Evolutionary conservation across 2,797 vertebrate species (phyloP), one percentile per base, ranked within the genome.

Genomic region (Choloepus didactylus): DNA sequence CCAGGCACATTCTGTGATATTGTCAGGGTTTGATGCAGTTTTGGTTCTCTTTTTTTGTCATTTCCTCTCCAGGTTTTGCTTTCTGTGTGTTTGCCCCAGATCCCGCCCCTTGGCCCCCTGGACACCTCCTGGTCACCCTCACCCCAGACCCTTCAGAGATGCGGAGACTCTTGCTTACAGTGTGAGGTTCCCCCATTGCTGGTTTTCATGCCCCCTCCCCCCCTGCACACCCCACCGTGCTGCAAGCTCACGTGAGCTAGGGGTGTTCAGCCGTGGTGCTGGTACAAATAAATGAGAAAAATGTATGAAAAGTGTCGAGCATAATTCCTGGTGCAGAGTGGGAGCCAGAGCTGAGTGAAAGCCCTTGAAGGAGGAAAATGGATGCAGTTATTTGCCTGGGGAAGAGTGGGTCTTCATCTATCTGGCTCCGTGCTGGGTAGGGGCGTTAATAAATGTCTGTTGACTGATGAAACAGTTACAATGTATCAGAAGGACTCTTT

Each of bases 101-200:
- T 14, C 41, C 41, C 3, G 29, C 35, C 10, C 23, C 23, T 15
- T 41, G 49, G 27, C 6, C 12, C 44, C 14, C 6, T 25, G 27
- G 38, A 46, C 1, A 14, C 80, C 51, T 87, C 80, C 7, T 1
- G 7, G 44, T 29, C 81, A 11, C 6, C 31, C 38, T 29, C 6
- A 25, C 3, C 70, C 35, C 77, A 0, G 51, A 51, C 19, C 60
- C 56, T n/a, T 18, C 15, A 14, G 67, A 18, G 56, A 72, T 5
- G 12, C 4, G 0, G 7, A 19, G 31, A 4, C 16, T 8, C 2
- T 21, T 0, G 29, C 38, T 2, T 6, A 1, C 2, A 0, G 2
- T 0, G 49, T 4, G 21, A 64, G 79, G 6, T 35, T 70, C 21
- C 44, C 41, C 67, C 7, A 3, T 0, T 21, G 5, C 21, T 21